phyloP scores from a whole-genome alignment of 2,113 vertebrate species.

The Brachyistius frenatus region DNA sequence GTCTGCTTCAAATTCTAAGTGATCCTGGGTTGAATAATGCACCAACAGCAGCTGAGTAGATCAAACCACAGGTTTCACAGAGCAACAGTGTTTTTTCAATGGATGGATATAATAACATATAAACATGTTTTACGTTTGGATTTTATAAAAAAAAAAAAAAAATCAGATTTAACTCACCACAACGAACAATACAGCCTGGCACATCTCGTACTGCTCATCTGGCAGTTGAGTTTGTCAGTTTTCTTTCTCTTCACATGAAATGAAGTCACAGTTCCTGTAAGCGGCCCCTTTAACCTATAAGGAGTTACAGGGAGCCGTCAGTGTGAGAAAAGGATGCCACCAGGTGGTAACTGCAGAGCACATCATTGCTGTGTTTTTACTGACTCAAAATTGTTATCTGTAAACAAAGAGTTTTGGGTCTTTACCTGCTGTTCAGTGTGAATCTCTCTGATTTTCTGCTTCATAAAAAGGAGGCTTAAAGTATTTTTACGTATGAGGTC shows the following conservation, averaged over 20 bases:
- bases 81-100: neutral
- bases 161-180: constrained; percentile 45
- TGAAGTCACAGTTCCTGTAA: constrained; percentile 21
- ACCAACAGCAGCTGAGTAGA: constrained; percentile 60
- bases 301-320: too few relatives aligned
- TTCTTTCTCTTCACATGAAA: constrained; percentile 11
- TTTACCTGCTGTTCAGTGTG: too few relatives aligned
- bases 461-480: too few relatives aligned
- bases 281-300: neutral
- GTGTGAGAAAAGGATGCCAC: neutral
- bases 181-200: constrained; percentile 24
- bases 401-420: too few relatives aligned
- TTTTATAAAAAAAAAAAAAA: neutral
- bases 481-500: too few relatives aligned
- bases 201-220: constrained; percentile 38
- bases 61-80: neutral
- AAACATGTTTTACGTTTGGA: neutral
- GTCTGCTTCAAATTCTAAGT: rapidly evolving
- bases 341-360: constrained; percentile 38
- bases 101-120: neutral
- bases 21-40: constrained; percentile 20
- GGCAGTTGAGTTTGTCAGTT: neutral
- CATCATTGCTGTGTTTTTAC: neutral
- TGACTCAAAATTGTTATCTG: too few relatives aligned
- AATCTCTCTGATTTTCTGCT: too few relatives aligned